These are phyloP conservation scores for Campopleginae sp. DNA, from an alignment of 2,888 invertebrate species.

Conservation along the genomic window DNA sequence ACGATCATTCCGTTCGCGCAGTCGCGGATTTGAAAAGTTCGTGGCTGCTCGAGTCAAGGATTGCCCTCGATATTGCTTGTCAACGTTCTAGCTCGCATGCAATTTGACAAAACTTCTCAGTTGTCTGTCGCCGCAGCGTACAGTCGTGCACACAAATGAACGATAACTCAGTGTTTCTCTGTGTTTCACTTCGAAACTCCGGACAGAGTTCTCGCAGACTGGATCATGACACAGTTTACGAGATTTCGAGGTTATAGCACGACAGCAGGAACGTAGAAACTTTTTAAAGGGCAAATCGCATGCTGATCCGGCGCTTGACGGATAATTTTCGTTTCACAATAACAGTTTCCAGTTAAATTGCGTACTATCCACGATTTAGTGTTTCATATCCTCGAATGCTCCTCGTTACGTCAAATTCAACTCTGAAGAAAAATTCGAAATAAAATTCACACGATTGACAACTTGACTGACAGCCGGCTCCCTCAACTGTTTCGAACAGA, in stretches of 20 bases:
- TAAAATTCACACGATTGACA: not conserved
- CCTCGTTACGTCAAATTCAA: not conserved
- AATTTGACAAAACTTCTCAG: conserved; percentile 12
- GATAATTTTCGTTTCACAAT: not conserved
- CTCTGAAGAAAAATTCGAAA: not conserved
- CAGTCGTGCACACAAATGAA: conserved; percentile 10
- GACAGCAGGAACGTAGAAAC: conserved; percentile 32
- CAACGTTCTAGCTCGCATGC: conserved; percentile 56
- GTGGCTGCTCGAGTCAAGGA: conserved; percentile 12
- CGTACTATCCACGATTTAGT: conserved; percentile 1
- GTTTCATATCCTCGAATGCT: not conserved
- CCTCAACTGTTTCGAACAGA: conserved; percentile 16
- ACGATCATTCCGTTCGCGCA: not conserved
- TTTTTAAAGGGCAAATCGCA: conserved; percentile 31
- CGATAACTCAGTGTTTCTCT: conserved; percentile 2
- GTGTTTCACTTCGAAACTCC: conserved; percentile 33
- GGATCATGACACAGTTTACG: conserved; percentile 61
- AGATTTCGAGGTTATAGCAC: conserved; percentile 55
- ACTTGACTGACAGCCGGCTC: not conserved
- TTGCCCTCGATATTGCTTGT: conserved; percentile 49
- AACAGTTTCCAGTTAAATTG: not conserved
- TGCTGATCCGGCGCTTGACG: conserved; percentile 8
- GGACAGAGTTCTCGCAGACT: conserved; percentile 19
- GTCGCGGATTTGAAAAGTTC: not conserved
- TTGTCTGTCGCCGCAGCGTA: not conserved